These are phyloP conservation scores for Drymodes brunneopygia DNA, from an alignment of 2,113 vertebrate species.

Conservation along the genomic window DNA sequence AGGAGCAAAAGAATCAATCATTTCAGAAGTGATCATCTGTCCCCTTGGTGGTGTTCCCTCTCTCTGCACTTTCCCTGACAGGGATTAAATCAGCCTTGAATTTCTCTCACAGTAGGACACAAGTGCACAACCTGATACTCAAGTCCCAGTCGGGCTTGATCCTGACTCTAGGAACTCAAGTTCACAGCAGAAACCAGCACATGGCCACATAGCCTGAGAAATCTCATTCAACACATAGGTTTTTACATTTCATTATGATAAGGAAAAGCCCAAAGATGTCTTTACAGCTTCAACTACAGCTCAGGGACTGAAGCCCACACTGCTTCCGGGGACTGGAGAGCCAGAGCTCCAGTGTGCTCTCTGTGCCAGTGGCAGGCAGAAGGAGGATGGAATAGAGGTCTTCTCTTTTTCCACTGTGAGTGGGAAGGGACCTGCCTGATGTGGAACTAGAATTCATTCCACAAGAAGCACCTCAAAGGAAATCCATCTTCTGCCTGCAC, in stretches of 20 bases:
- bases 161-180: rapidly evolving
- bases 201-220: not conserved
- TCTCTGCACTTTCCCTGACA: not conserved
- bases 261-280: not conserved
- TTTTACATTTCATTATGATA: not conserved
- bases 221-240: not conserved
- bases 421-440: not conserved
- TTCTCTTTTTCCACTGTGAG: not conserved
- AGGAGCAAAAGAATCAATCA: not conserved
- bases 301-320: rapidly evolving
- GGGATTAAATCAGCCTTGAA: not conserved
- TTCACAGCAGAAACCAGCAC: not conserved
- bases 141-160: not conserved
- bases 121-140: not conserved
- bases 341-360: not conserved
- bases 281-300: not conserved
- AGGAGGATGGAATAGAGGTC: not conserved
- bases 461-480: not conserved
- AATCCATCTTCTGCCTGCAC: not conserved
- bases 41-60: not conserved
- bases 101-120: not conserved
- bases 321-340: not conserved
- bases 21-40: not conserved
- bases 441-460: not conserved
- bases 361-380: not conserved